Evolutionary conservation across 2,113 vertebrate genomes (phyloP), one percentile per base, ranked within the genome.

Genomic region (Epinephelus fuscoguttatus): DNA sequence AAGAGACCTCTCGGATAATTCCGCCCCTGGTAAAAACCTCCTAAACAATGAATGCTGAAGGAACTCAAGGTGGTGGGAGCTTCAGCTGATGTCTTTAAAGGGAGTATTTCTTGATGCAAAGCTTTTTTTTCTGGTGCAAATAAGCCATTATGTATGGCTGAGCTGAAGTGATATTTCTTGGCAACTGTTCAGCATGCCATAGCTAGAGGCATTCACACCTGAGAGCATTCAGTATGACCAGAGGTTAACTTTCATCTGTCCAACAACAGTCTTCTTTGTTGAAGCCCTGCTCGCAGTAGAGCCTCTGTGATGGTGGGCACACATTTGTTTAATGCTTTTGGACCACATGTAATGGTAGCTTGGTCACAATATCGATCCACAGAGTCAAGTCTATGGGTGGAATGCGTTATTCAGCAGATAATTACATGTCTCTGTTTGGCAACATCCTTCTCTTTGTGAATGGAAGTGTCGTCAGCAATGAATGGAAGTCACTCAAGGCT

Each of bases 381-480:
- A 9, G 55, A 40, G 33, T 49, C 23, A 62, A 68, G 45, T 66
- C 64, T n/a, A 67, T n/a, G 1, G 6, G 42, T 52, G 33, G 27
- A 23, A 60, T 50, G 27, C 40, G 45, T 45, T 50, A 75, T 71
- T 81, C 14, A 59, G 57, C n/a, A 67, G 18, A 52, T 62, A 82
- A 74, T 72, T 70, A 45, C 12, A 0, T 18, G 67, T 80, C 68
- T 77, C 19, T 61, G 21, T 72, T 85, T 75, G 71, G 56, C 60
- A 72, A 49, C 52, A 70, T 63, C 47, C 1, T 37, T 55, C 50
- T 59, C 62, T 66, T 53, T 62, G 14, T 64, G 50, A 49, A 82
- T 64, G 2, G 11, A 74, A 6, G 27, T 23, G 47, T 60, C 73
- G 27, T 67, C 69, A 71, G n/a, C 14, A 30, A 60, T 74, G 56